phyloP scores from a whole-genome alignment of 2,888 invertebrate species.

The Kuschelorhynchus macadamiae region DNA sequence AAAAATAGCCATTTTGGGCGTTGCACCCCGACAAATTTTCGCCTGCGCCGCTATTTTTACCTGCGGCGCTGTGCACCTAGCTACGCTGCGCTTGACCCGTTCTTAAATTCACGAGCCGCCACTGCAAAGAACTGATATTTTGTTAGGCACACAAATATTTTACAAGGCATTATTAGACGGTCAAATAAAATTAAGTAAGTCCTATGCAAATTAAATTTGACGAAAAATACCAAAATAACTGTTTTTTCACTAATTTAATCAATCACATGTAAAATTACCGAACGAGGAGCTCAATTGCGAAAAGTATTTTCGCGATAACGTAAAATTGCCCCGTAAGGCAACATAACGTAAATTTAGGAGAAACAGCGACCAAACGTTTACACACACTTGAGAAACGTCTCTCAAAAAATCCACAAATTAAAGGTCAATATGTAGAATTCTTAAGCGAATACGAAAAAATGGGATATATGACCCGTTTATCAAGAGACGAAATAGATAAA shows the following conservation, averaged over 20 bases:
- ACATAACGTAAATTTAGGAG: conserved; percentile 10
- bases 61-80: too few species aligned
- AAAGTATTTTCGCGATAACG: conserved; percentile 15
- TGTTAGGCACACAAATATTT: too few species aligned
- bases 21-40: too few species aligned
- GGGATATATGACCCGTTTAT: conserved; percentile 24
- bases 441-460: conserved; percentile 22
- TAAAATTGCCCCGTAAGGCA: conserved; percentile 25
- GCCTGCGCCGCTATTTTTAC: too few species aligned
- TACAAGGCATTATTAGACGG: too few species aligned
- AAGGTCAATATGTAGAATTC: conserved; percentile 8
- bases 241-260: background rate
- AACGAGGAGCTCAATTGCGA: conserved; percentile 28
- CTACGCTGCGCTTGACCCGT: too few species aligned
- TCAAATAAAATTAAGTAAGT: too few species aligned
- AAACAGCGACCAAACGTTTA: conserved; percentile 22
- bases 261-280: background rate
- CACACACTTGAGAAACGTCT: conserved; percentile 10
- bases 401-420: background rate
- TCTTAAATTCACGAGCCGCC: too few species aligned
- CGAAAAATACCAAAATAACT: too few species aligned
- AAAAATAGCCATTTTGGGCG: too few species aligned
- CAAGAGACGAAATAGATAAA: background rate
- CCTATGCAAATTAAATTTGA: too few species aligned
- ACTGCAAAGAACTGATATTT: too few species aligned